These are phyloP conservation scores for Hypselothyrea guttata DNA, from an alignment of 2,888 invertebrate genomes.

Conservation along the genomic window DNA sequence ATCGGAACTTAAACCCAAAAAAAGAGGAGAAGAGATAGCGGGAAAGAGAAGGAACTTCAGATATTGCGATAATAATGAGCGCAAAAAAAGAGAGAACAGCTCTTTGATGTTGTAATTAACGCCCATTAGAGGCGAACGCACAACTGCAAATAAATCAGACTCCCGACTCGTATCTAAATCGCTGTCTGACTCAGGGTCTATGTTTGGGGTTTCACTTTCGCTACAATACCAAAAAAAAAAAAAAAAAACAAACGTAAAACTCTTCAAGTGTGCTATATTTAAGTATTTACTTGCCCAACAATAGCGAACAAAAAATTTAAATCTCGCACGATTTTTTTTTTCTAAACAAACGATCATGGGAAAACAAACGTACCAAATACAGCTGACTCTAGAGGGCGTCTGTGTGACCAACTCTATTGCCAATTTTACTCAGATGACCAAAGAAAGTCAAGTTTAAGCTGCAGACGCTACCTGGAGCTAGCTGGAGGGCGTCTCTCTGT, in stretches of 20 bases:
- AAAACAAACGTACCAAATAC: conserved; percentile 46
- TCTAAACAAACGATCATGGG: conserved; percentile 68
- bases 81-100: conserved; percentile 10
- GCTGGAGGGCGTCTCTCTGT: conserved; percentile 13
- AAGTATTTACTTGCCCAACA: conserved; percentile 74
- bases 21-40: neutral
- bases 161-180: conserved; percentile 12
- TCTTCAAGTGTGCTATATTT: conserved; percentile 74
- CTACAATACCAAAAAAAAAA: conserved; percentile 46
- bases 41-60: neutral
- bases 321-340: conserved; percentile 58
- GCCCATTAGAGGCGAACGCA: conserved; percentile 68
- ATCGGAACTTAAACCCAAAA: conserved; percentile 65
- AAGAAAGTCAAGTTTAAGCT: conserved; percentile 61
- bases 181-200: conserved; percentile 4
- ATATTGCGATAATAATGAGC: conserved; percentile 32
- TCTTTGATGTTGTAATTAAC: conserved; percentile 76
- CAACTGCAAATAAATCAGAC: no score
- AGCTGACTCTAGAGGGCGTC: neutral
- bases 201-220: conserved; percentile 64
- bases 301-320: conserved; percentile 34
- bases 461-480: conserved; percentile 50
- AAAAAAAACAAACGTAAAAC: conserved; percentile 61
- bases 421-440: conserved; percentile 54
- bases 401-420: conserved; percentile 54